These are phyloP conservation scores for Colaptes auratus DNA, from an alignment of 2,113 vertebrate species.

Conservation along the genomic window DNA sequence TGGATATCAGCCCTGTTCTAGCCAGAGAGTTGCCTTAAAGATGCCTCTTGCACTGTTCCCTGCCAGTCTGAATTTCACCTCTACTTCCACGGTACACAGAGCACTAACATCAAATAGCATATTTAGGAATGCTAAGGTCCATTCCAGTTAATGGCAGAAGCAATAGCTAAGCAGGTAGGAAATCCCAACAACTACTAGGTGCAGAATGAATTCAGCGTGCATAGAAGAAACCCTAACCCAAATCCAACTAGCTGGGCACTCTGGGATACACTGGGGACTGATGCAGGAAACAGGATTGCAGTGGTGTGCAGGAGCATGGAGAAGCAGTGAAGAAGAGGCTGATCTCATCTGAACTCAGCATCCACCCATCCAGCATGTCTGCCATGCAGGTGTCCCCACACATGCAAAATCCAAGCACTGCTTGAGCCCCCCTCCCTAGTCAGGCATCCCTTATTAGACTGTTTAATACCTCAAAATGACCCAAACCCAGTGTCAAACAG, in stretches of 20 bases:
- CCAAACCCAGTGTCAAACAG: rapidly evolving
- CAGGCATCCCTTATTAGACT: background rate
- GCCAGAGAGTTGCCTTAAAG: background rate
- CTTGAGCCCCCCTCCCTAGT: background rate
- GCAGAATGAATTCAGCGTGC: background rate
- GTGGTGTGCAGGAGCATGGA: rapidly evolving
- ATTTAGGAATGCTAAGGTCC: background rate
- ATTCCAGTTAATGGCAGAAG: background rate
- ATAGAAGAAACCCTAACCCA: background rate
- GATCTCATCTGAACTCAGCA: background rate
- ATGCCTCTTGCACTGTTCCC: background rate
- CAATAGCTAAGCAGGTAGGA: background rate
- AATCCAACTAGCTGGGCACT: background rate
- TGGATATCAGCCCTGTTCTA: background rate
- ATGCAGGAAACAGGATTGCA: background rate
- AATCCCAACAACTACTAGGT: background rate
- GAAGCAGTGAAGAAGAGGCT: background rate
- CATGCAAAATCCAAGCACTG: background rate
- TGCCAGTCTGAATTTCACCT: background rate
- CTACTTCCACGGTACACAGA: too few species aligned
- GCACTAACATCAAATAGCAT: background rate
- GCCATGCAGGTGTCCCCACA: background rate
- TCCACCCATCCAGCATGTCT: rapidly evolving
- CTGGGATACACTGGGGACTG: rapidly evolving
- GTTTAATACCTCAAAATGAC: background rate